Percentiles rank a stretch among this genome's conserved stretches.
phyloP scores from a whole-genome alignment of 2,797 vertebrate genomes.

The Coregonus sp. region DNA sequence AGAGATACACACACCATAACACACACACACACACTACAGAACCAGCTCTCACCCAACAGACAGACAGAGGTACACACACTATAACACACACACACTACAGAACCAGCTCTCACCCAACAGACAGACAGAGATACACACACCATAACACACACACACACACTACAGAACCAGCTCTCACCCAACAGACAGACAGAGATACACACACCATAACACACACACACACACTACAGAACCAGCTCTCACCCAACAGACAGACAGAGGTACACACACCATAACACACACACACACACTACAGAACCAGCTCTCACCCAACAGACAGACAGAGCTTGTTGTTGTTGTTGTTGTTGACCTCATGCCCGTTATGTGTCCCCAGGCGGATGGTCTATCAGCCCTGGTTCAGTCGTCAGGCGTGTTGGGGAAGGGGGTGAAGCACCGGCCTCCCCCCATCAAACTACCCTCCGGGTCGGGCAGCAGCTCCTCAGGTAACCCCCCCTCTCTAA shows the following conservation, averaged over 20 bases:
- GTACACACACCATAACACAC: not conserved
- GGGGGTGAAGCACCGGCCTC: constrained; percentile 92
- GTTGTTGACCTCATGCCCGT: not conserved
- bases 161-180: not conserved
- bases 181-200: not conserved
- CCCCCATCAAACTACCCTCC: constrained; percentile 94
- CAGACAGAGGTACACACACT: not conserved
- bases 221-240: not conserved
- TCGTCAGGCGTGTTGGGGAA: constrained; percentile 91
- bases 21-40: not conserved
- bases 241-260: not conserved
- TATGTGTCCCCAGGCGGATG: constrained; percentile 78
- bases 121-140: constrained; percentile 82
- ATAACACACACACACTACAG: not conserved
- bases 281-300: not conserved
- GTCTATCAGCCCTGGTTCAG: constrained; percentile 86
- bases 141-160: not conserved
- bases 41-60: not conserved
- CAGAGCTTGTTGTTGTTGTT: not conserved
- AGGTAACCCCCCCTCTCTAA: constrained; percentile 57
- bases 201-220: not conserved
- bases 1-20: too few relatives aligned
- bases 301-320: not conserved
- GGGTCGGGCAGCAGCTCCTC: constrained; percentile 82
- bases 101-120: constrained; percentile 80